Percentiles rank a stretch among this genome's conserved stretches.
These are phyloP conservation scores for Poeciliopsis gracilis DNA, from an alignment of 2,797 vertebrate species.

Conservation along the genomic window DNA sequence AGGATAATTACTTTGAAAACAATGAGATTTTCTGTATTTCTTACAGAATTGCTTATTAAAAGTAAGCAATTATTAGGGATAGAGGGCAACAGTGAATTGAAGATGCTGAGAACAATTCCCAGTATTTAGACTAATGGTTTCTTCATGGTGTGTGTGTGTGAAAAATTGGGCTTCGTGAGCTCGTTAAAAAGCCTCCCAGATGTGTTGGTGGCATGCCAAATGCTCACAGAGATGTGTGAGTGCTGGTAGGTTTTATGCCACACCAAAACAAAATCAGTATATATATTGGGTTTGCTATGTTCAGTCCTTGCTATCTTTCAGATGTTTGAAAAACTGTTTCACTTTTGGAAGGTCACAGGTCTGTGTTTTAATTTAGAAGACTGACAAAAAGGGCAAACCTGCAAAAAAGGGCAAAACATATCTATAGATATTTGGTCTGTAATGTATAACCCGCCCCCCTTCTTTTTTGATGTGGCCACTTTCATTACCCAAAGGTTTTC, in stretches of 20 bases:
- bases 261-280: constrained; percentile 20
- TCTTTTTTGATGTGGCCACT: background rate
- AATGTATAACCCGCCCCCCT: background rate
- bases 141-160: constrained; percentile 16
- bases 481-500: background rate
- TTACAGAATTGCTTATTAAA: background rate
- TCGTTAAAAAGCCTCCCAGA: constrained; percentile 45
- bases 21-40: background rate
- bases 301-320: constrained; percentile 6
- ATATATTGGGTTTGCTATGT: constrained; percentile 8
- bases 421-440: background rate
- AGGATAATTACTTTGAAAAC: background rate
- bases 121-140: background rate
- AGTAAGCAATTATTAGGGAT: background rate
- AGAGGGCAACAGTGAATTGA: background rate
- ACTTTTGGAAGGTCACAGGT: constrained; percentile 27
- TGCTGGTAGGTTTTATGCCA: background rate
- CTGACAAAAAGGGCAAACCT: background rate
- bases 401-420: background rate
- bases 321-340: background rate
- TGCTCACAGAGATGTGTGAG: constrained; percentile 3
- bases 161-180: constrained; percentile 49
- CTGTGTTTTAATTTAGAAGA: constrained; percentile 10
- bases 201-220: background rate
- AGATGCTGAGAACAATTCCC: background rate